These are phyloP conservation scores for Dasypus novemcinctus DNA, from an alignment of 2,113 vertebrate species.

Conservation along the genomic window DNA sequence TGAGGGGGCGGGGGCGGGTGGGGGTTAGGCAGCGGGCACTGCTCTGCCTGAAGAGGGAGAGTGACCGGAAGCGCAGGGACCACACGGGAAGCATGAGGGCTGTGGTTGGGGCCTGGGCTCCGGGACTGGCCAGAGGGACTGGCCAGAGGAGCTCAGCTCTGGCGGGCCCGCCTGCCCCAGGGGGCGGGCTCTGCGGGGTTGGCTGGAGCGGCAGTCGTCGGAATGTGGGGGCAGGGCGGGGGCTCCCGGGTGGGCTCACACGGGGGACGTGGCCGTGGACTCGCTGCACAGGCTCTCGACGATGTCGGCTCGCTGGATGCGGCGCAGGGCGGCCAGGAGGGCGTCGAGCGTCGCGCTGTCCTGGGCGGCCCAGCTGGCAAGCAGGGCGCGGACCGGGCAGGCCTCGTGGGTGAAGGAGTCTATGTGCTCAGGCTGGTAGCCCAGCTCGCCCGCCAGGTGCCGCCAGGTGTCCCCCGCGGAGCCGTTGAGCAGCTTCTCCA, in stretches of 20 bases:
- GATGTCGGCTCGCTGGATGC: slow-evolving; percentile 93
- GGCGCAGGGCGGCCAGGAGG: slow-evolving; percentile 90
- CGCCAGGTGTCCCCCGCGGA: slow-evolving; percentile 91
- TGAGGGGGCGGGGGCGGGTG: rapidly evolving
- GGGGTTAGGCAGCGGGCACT: neutral
- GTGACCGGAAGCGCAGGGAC: neutral
- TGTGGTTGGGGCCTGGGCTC: neutral
- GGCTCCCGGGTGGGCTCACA: slow-evolving; percentile 83
- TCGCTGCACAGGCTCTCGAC: slow-evolving; percentile 91
- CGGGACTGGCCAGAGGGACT: slow-evolving; percentile 1
- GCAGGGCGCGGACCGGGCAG: slow-evolving; percentile 88
- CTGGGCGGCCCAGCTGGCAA: slow-evolving; percentile 92
- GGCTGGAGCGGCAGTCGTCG: slow-evolving; percentile 27
- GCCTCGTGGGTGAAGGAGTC: slow-evolving; percentile 91
- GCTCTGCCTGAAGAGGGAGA: neutral
- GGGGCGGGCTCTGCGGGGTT: neutral
- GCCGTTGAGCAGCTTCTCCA: slow-evolving; percentile 92
- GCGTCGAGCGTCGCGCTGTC: slow-evolving; percentile 92
- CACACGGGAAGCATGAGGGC: neutral
- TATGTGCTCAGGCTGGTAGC: slow-evolving; percentile 93
- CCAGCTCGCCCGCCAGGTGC: slow-evolving; percentile 92
- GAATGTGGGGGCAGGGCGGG: slow-evolving; percentile 65
- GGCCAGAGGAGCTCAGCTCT: slow-evolving; percentile 46
- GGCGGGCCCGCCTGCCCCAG: neutral
- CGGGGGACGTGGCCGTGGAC: slow-evolving; percentile 93